Percentiles rank a stretch among this genome's conserved stretches.
phyloP scores from a whole-genome alignment of 2,797 vertebrate species.

The Sebastes baramenuke region DNA sequence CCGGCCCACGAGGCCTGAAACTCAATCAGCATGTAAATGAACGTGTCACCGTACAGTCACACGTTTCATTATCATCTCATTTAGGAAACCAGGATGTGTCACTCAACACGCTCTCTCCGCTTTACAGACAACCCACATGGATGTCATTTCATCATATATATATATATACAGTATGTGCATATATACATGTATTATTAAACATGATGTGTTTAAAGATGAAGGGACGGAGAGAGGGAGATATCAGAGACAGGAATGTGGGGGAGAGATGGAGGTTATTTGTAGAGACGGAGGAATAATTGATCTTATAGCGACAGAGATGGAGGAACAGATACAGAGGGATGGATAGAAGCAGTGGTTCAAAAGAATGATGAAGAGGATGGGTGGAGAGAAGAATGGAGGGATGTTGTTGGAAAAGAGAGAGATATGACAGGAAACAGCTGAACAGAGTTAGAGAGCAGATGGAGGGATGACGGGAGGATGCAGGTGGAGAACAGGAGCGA shows the following conservation, averaged over 20 bases:
- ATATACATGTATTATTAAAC: neutral
- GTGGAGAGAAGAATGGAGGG: neutral
- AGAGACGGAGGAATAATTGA: neutral
- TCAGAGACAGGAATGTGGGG: neutral
- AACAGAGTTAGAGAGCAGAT: neutral
- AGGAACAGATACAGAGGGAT: constrained; percentile 6
- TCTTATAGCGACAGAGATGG: neutral
- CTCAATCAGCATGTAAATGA: neutral
- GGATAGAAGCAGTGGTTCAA: neutral
- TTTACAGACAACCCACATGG: too few species aligned
- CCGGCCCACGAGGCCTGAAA: neutral
- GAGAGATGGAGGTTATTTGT: neutral
- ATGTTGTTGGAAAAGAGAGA: neutral
- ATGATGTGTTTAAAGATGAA: neutral
- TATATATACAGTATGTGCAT: neutral
- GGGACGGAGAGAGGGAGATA: neutral
- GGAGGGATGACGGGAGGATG: constrained; percentile 13
- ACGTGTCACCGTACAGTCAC: neutral
- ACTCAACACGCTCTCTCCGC: too few species aligned
- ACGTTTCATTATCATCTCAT: neutral
- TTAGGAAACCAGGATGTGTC: neutral
- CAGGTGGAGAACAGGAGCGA: neutral
- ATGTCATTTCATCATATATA: neutral
- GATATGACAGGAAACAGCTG: constrained; percentile 4
- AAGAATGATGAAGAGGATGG: neutral